phyloP scores from a whole-genome alignment of 1,140 invertebrate genomes.

The Lasaia peninsularis region DNA sequence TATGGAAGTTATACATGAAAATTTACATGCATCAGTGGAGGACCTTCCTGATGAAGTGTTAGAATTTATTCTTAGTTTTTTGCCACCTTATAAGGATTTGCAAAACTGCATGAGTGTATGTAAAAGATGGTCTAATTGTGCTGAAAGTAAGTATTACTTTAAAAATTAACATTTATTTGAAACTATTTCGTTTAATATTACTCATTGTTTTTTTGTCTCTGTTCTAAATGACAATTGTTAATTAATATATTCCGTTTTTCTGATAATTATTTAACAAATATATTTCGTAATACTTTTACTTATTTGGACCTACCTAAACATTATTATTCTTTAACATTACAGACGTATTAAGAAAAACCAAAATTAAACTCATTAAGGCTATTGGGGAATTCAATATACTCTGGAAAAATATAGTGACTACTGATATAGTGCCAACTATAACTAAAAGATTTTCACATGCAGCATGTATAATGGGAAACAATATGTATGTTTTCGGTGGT shows the following conservation, averaged over 20 bases:
- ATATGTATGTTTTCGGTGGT: conserved; percentile 97
- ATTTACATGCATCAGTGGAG: conserved; percentile 76
- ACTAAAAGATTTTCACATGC: conserved; percentile 95
- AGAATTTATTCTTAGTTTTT: conserved; percentile 92
- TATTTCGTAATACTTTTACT: no score
- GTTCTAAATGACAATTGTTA: no score
- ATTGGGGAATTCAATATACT: conserved; percentile 82
- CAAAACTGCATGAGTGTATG: conserved; percentile 91
- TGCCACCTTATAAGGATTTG: conserved; percentile 94
- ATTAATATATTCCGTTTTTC: no score
- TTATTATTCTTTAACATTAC: conserved; percentile 51
- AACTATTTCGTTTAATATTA: not conserved
- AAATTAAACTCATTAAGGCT: conserved; percentile 83
- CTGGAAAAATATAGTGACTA: conserved; percentile 80
- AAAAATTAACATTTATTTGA: not conserved
- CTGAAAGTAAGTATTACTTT: conserved; percentile 82
- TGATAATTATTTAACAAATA: no score
- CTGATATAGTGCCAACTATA: conserved; percentile 82
- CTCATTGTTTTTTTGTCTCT: no score
- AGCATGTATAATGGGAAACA: conserved; percentile 88
- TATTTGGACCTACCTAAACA: no score
- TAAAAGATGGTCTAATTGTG: conserved; percentile 88
- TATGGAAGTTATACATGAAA: conserved; percentile 34
- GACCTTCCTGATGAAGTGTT: conserved; percentile 94
- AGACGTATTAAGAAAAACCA: conserved; percentile 86